Conservation (phyloP, 1,140 invertebrate species). For the Cryptotermes secundus region DNA sequence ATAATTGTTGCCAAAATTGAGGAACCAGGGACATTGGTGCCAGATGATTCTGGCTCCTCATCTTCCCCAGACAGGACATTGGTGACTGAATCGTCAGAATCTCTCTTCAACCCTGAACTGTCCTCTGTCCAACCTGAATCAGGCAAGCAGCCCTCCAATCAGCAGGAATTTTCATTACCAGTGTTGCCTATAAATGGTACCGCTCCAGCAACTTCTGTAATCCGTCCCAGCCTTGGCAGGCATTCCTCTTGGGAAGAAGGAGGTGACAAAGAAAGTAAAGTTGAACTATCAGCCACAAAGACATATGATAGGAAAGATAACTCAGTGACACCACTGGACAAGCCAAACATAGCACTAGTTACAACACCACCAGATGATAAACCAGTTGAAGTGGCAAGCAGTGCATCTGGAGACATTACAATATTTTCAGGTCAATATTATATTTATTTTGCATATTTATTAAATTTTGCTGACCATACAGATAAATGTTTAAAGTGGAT, state of each 20-base stretch:
- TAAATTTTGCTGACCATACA: no score
- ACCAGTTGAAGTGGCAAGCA: conserved; percentile 9
- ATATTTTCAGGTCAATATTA: conserved; percentile 33
- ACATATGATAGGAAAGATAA: not conserved
- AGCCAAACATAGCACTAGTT: conserved; percentile 21
- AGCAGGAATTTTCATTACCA: conserved; percentile 5
- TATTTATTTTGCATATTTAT: not conserved
- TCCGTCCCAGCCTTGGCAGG: conserved; percentile 24
- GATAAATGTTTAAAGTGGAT: no score
- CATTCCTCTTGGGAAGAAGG: conserved; percentile 4
- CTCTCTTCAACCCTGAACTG: conserved; percentile 25
- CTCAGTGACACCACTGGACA: not conserved
- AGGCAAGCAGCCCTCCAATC: conserved; percentile 34
- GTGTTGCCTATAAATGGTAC: not conserved
- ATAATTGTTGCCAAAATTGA: conserved; percentile 33
- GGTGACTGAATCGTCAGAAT: not conserved
- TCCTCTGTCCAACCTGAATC: conserved; percentile 25
- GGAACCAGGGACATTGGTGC: conserved; percentile 22
- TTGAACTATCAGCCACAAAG: not conserved
- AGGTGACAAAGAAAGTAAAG: not conserved
- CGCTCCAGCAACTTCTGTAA: conserved; percentile 33
- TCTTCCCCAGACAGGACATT: conserved; percentile 31
- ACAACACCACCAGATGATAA: conserved; percentile 14
- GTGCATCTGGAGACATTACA: conserved; percentile 25
- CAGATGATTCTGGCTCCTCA: not conserved